These are phyloP conservation scores for Brachyhypopomus gauderio DNA, from an alignment of 2,113 vertebrate genomes.

Conservation along the genomic window DNA sequence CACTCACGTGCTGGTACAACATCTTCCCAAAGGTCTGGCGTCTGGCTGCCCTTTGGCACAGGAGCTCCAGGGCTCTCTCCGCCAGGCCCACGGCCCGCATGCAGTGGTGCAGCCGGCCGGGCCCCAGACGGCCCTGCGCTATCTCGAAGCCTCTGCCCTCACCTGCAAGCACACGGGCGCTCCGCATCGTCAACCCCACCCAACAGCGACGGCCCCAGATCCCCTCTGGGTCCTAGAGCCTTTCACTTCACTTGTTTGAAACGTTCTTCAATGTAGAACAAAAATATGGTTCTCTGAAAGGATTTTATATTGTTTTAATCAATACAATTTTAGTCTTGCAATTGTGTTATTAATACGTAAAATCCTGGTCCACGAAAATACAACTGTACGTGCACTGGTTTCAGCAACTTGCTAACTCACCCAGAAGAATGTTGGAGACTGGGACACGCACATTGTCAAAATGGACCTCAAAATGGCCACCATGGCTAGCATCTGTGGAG, in stretches of 20 bases:
- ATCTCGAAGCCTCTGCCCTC: constrained; percentile 93
- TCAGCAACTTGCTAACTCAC: constrained; percentile 68
- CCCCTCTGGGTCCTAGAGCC: too few relatives aligned
- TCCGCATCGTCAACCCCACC: neutral
- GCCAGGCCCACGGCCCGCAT: constrained; percentile 85
- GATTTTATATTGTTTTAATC: too few relatives aligned
- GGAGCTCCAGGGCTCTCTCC: constrained; percentile 80
- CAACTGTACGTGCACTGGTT: too few relatives aligned
- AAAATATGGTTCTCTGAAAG: too few relatives aligned
- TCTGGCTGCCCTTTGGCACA: constrained; percentile 79
- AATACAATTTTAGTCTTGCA: too few relatives aligned
- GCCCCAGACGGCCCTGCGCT: constrained; percentile 87
- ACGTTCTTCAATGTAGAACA: too few relatives aligned
- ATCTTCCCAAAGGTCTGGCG: constrained; percentile 84
- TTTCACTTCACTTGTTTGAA: too few relatives aligned
- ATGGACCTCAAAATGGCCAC: constrained; percentile 92
- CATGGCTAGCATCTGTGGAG: constrained; percentile 82
- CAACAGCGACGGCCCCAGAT: neutral
- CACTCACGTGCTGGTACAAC: constrained; percentile 84
- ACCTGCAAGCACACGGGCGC: constrained; percentile 67
- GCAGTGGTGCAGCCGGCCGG: constrained; percentile 90
- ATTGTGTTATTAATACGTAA: neutral
- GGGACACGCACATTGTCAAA: constrained; percentile 86
- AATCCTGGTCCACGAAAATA: neutral
- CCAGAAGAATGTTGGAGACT: constrained; percentile 83